Base-by-base conservation (phyloP, 2,888 invertebrate genomes). In the Parnassius smintheus region DNA sequence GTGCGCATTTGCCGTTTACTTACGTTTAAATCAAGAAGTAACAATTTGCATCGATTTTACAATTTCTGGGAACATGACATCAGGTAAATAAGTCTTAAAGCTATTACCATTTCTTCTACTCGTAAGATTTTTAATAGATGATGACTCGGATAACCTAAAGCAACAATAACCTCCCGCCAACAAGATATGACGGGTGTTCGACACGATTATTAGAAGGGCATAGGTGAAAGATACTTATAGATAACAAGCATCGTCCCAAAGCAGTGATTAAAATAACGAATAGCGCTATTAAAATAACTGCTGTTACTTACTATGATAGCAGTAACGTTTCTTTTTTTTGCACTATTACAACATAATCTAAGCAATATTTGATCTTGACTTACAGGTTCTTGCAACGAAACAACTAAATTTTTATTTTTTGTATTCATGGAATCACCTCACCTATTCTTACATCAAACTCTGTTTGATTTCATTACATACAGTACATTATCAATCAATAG, bases 121-220 rank as follows among this genome's bases (percentile, higher is more conserved):
- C n/a, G n/a, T n/a, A 42, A 48, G 13, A 58, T 41, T 42, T 58
- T 62, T 52, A 62, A 62, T 54, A 25, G 49, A 49, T 68, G 71
- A 75, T 67, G 67, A 71, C 73, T 70, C 71, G 71, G 77, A 78
- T 78, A 82, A 78, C 71, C 76, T 76, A 74, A 73, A 77, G 70
- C 71, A 74, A 83, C 81, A 82, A 83, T 80, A 81, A 82, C 76
- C 71, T 74, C 77, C 77, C 76, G 76, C 74, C 70, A 72, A 76
- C 73, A 73, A 76, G 80, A 83, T 76, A 80, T 73, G 77, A 79
- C 69, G 74, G 79, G 73, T 74, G 75, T 76, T 77, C 76, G 75
- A 85, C 81, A 82, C 84, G 86, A 86, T 83, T 87, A 86, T 86
- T 85, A 86, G 77, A 76, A 73, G 86, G 77, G 77, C 86, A 88